Conservation (phyloP, 1,140 invertebrate species). For the Goniozus legneri region DNA sequence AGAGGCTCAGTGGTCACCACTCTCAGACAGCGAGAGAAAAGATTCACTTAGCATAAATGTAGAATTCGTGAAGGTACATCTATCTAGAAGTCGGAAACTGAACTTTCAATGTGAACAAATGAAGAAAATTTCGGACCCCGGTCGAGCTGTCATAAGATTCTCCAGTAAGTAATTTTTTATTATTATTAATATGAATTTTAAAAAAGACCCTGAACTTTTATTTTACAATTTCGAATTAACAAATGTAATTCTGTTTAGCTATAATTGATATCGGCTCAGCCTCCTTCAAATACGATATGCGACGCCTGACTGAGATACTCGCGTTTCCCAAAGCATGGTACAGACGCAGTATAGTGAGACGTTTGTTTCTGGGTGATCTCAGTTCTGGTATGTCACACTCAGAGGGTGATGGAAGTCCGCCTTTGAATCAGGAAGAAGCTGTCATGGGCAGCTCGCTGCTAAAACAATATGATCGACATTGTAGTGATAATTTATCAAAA, state of each 20-base stretch:
- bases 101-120: slow-evolving; percentile 65
- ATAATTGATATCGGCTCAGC: slow-evolving; percentile 97
- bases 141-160: slow-evolving; percentile 78
- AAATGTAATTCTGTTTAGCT: slow-evolving; percentile 55
- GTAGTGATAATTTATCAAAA: slow-evolving; percentile 40
- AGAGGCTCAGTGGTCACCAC: slow-evolving; percentile 80
- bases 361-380: slow-evolving; percentile 90
- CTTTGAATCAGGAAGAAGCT: slow-evolving; percentile 44
- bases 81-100: slow-evolving; percentile 82
- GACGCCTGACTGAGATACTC: slow-evolving; percentile 93
- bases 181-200: slow-evolving; percentile 3
- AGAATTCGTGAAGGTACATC: slow-evolving; percentile 94
- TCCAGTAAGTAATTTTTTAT: slow-evolving; percentile 67
- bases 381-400: slow-evolving; percentile 57
- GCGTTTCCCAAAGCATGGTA: slow-evolving; percentile 99
- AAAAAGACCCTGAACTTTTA: too few species aligned
- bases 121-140: slow-evolving; percentile 43
- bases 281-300: slow-evolving; percentile 98
- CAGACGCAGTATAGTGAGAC: slow-evolving; percentile 83
- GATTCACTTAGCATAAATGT: slow-evolving; percentile 95
- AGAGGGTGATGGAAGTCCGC: slow-evolving; percentile 48
- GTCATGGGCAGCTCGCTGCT: slow-evolving; percentile 44
- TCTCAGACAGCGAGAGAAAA: slow-evolving; percentile 86
- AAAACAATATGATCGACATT: slow-evolving; percentile 43
- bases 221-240: background rate